phyloP scores from a whole-genome alignment of 2,888 invertebrate genomes.

The Hydropsyche betteni region DNA sequence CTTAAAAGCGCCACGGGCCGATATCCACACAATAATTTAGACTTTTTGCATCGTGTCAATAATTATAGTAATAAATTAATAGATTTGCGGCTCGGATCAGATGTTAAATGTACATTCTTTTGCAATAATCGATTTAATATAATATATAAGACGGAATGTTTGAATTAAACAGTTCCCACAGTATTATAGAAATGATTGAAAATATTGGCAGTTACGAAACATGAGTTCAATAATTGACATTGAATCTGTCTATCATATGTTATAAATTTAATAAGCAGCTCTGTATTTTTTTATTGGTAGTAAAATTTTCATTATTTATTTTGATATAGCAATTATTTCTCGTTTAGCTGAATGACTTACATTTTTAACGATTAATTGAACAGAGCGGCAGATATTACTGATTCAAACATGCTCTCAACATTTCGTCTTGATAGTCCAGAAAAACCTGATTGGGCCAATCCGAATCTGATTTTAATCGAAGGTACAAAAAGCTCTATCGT shows the following conservation, averaged over 20 bases:
- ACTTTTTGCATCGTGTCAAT: slow-evolving; percentile 7
- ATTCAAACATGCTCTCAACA: slow-evolving; percentile 8
- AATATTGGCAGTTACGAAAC: no score
- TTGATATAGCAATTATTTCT: no score
- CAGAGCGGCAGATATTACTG: background rate
- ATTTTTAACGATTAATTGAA: slow-evolving; percentile 22
- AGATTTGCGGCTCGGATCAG: slow-evolving; percentile 12
- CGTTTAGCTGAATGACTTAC: slow-evolving; percentile 12
- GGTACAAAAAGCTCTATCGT: no score
- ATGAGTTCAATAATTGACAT: background rate
- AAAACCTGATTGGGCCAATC: slow-evolving; percentile 14
- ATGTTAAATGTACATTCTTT: background rate
- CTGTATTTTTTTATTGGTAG: background rate
- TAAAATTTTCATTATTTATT: slow-evolving; percentile 7
- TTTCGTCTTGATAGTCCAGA: slow-evolving; percentile 1
- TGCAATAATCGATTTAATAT: slow-evolving; percentile 8
- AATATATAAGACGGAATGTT: background rate
- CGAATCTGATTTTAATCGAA: slow-evolving; percentile 21
- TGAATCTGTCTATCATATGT: background rate
- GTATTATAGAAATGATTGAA: background rate
- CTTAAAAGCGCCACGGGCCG: slow-evolving; percentile 8
- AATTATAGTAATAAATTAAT: slow-evolving; percentile 25
- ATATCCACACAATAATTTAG: slow-evolving; percentile 15
- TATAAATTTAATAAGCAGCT: background rate
- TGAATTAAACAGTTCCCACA: slow-evolving; percentile 4